Evolutionary conservation across 2,888 invertebrate genomes (phyloP), one percentile per base, ranked within the genome.

Genomic region (Prenolepis imparis): DNA sequence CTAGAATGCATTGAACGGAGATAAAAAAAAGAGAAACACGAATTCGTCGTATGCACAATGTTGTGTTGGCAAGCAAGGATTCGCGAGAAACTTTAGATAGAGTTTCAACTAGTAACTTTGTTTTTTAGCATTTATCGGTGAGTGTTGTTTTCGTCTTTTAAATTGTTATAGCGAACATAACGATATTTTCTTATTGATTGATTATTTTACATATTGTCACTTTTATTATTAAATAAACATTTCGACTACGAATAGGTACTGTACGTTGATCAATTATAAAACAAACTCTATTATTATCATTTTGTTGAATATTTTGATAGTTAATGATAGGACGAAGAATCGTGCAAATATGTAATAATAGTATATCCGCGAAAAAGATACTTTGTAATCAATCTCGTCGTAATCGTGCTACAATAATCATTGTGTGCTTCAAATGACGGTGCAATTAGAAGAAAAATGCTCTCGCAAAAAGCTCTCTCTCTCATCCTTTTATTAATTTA

Each of bases 51-150:
- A 41, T 55, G 77, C 55, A 15, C 28, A 18, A 18, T 0, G 28
- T 67, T 28, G 67, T 48, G 11, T 5, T 11, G 52, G 48, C 73
- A 36, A 67, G 55, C 67, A 68, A 57, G 68, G 28, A 77, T 77
- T 68, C 77, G 68, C 77, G 77, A 55, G 77, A 77, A 80, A 80
- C 78, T 80, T 72, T 18, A 24, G 21, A 52, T 21, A 32, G 44
- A 80, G 59, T 72, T 80, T 72, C 72, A 48, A 61, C 78, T 57
- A 44, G 57, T 57, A 44, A 80, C 44, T 78, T 70, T 39, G 57
- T 78, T 72, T 44, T 21, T 44, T 59, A 57, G 57, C 72, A 61
- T 72, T 48, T 59, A 70, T 70, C 78, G 59, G 36, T 24, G 59
- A 59, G 44, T 48, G 61, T 59, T 72, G 59, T 59, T 72, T 18